A percentile compares a stretch with the other conserved stretches of the same genome.
Conservation (phyloP, 1,140 invertebrate species). For the Rhizoglyphus robini region DNA sequence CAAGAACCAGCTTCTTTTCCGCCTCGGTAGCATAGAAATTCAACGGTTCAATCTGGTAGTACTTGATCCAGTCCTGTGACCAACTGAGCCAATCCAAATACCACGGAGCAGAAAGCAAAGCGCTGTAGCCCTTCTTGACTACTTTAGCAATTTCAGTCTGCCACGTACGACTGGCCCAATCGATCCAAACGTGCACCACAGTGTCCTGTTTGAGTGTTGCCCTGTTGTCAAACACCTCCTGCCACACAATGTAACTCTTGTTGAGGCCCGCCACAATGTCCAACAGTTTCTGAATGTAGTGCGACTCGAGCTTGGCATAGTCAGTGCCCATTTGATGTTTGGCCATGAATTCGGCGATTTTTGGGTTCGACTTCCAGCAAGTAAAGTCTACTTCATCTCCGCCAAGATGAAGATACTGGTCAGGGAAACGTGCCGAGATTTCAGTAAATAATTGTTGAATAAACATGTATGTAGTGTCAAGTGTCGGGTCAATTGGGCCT, state of each 20-base stretch:
- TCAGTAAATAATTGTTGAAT: slow-evolving; percentile 54
- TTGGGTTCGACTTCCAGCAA: slow-evolving; percentile 69
- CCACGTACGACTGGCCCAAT: slow-evolving; percentile 33
- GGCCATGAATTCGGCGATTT: slow-evolving; percentile 54
- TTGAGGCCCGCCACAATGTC: slow-evolving; percentile 33
- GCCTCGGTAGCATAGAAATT: slow-evolving; percentile 4
- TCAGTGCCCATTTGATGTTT: slow-evolving; percentile 41
- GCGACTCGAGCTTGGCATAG: slow-evolving; percentile 47
- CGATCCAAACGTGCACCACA: slow-evolving; percentile 54
- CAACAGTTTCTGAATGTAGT: slow-evolving; percentile 52
- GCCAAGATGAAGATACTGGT: slow-evolving; percentile 67
- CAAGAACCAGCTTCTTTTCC: slow-evolving; percentile 7
- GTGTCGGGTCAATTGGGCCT: slow-evolving; percentile 63
- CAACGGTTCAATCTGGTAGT: slow-evolving; percentile 26
- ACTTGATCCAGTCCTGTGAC: slow-evolving; percentile 37
- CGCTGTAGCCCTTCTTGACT: slow-evolving; percentile 29
- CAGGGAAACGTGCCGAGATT: slow-evolving; percentile 51
- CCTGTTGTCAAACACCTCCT: slow-evolving; percentile 75
- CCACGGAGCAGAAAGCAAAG: slow-evolving; percentile 33
- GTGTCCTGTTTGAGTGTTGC: slow-evolving; percentile 47
- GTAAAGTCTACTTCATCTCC: slow-evolving; percentile 75
- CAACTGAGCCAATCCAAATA: slow-evolving; percentile 35
- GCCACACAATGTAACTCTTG: slow-evolving; percentile 63
- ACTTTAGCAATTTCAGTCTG: slow-evolving; percentile 36
- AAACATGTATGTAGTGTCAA: slow-evolving; percentile 48